These are phyloP conservation scores for Porites divaricata DNA, from an alignment of 92 coral and sea anemone species.

Conservation along the genomic window DNA sequence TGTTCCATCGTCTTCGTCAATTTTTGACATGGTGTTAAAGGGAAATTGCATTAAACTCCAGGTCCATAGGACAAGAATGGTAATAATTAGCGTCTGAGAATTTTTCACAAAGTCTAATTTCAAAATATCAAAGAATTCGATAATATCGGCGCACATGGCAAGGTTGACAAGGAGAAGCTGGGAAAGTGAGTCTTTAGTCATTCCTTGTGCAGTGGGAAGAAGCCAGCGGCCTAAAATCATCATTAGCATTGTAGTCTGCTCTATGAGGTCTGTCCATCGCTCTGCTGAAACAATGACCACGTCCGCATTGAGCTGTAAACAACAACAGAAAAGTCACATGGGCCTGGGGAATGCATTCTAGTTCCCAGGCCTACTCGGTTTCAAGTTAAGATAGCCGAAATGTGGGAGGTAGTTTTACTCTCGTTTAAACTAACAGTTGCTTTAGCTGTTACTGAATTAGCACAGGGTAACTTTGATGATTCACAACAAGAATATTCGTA, in stretches of 20 bases:
- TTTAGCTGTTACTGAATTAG: too few relatives aligned
- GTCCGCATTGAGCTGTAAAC: conserved; percentile 2
- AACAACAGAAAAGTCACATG: neutral
- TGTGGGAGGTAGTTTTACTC: too few relatives aligned
- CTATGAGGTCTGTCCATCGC: conserved; percentile 87
- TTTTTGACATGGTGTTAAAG: conserved; percentile 86
- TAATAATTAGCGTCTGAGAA: conserved; percentile 70
- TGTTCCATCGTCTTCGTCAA: conserved; percentile 57
- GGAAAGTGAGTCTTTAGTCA: conserved; percentile 91
- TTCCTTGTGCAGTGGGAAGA: conserved; percentile 84
- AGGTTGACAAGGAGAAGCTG: conserved; percentile 93
- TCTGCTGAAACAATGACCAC: conserved; percentile 23
- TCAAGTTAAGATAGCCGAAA: neutral
- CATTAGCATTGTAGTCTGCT: conserved; percentile 90
- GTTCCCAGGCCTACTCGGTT: neutral
- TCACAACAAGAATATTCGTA: too few relatives aligned
- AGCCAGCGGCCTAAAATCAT: conserved; percentile 97
- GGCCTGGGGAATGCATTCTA: neutral
- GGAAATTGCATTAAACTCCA: conserved; percentile 98
- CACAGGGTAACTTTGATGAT: too few relatives aligned
- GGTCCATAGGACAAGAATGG: conserved; percentile 88
- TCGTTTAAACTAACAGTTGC: too few relatives aligned
- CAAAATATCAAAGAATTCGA: conserved; percentile 95
- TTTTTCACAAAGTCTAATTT: conserved; percentile 65
- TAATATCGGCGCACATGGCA: conserved; percentile 98